Percentiles rank a stretch among this genome's conserved stretches.
Evolutionary conservation across 2,888 invertebrate species (phyloP).

Genomic region (Malachius bipustulatus): DNA sequence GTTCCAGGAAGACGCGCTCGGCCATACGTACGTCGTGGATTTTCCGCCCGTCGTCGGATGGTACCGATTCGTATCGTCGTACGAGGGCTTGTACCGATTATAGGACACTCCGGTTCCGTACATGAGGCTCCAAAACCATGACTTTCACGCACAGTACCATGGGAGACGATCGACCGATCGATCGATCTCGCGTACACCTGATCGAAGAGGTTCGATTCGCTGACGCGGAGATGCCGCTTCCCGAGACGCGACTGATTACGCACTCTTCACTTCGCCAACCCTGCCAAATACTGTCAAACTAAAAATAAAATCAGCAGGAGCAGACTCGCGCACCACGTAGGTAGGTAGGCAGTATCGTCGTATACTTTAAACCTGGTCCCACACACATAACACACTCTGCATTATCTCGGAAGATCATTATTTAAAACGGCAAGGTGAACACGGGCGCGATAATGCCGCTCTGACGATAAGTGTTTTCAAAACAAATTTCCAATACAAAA

Average conservation of each 20-base stretch:
- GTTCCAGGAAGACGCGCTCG: slow-evolving; percentile 18
- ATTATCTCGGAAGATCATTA: too few relatives aligned
- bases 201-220: neutral
- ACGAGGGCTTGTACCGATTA: slow-evolving; percentile 31
- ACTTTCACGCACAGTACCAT: neutral
- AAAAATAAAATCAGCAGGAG: too few relatives aligned
- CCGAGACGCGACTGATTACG: slow-evolving; percentile 28
- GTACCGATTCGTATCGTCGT: slow-evolving; percentile 22
- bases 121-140: slow-evolving; percentile 20
- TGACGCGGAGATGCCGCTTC: slow-evolving; percentile 24
- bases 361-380: too few relatives aligned
- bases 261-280: slow-evolving; percentile 27
- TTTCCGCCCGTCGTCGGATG: slow-evolving; percentile 12
- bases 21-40: slow-evolving; percentile 17
- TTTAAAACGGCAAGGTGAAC: too few relatives aligned
- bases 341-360: too few relatives aligned
- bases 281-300: slow-evolving; percentile 56
- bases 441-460: too few relatives aligned
- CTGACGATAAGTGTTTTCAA: too few relatives aligned
- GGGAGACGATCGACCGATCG: slow-evolving; percentile 14
- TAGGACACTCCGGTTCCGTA: slow-evolving; percentile 29
- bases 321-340: too few relatives aligned
- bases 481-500: too few relatives aligned
- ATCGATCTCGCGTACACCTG: neutral
- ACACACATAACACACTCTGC: too few relatives aligned